Percentiles rank a stretch among this genome's conserved stretches.
phyloP scores from a whole-genome alignment of 2,113 vertebrate species.

The Lagopus muta region DNA sequence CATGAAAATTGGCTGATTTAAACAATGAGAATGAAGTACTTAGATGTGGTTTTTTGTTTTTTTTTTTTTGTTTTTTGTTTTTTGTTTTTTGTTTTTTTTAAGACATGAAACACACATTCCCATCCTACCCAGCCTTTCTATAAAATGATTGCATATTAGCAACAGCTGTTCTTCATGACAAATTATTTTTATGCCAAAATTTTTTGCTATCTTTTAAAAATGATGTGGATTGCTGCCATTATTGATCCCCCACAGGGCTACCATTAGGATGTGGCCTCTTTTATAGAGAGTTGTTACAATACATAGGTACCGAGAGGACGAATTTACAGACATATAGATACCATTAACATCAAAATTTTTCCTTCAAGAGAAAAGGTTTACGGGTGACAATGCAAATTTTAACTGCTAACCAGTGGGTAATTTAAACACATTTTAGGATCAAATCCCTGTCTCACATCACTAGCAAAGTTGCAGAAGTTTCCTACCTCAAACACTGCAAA shows the following conservation, averaged over 20 bases:
- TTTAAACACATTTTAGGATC: not conserved
- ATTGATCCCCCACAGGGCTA: not conserved
- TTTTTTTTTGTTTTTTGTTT: no score
- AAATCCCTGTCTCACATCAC: not conserved
- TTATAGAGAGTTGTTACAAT: not conserved
- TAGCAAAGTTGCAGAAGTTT: not conserved
- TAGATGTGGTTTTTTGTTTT: not conserved
- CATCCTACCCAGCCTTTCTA: not conserved
- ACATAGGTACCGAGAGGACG: not conserved
- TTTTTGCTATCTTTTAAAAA: not conserved
- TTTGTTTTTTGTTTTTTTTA: not conserved
- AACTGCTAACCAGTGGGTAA: not conserved
- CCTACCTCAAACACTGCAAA: not conserved
- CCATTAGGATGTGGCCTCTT: not conserved
- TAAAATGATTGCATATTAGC: fast-evolving
- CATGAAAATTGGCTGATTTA: not conserved
- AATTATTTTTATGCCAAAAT: not conserved
- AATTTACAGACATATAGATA: slow-evolving; percentile 19
- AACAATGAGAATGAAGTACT: not conserved
- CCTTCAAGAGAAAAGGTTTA: not conserved
- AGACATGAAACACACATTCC: fast-evolving
- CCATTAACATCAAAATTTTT: slow-evolving; percentile 1
- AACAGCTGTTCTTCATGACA: fast-evolving
- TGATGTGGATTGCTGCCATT: not conserved
- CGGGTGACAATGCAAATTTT: not conserved